A percentile compares a stretch with the other conserved stretches of the same genome.
phyloP scores from a whole-genome alignment of 2,797 vertebrate genomes.

The Calcarius lapponicus region DNA sequence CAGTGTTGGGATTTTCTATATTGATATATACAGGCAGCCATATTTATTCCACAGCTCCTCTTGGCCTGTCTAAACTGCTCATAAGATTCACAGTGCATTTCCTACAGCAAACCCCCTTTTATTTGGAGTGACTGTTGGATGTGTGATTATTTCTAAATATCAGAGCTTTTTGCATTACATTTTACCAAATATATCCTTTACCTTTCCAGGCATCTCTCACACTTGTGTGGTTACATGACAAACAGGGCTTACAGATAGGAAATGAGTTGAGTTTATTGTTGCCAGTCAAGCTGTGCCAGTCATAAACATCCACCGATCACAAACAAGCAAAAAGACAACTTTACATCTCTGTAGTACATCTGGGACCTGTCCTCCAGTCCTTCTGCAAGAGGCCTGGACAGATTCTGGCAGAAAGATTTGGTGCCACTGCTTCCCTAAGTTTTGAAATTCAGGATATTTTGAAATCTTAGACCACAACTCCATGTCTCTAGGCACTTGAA shows the following conservation, averaged over 20 bases:
- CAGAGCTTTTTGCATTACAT: not conserved
- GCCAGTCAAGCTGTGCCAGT: not conserved
- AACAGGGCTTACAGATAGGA: not conserved
- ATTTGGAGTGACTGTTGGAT: not conserved
- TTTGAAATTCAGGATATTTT: not conserved
- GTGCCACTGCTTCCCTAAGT: not conserved
- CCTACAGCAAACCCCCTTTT: not conserved
- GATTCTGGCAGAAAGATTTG: not conserved
- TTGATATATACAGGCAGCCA: not conserved
- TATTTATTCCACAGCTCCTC: not conserved
- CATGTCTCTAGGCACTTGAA: not conserved
- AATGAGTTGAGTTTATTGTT: fast-evolving
- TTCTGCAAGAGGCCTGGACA: not conserved
- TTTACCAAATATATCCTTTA: not conserved
- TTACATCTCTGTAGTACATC: fast-evolving
- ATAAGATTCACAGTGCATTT: not conserved
- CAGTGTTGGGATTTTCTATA: not conserved
- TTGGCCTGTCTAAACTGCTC: not conserved
- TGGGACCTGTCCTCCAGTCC: not conserved
- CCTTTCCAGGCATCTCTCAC: not conserved
- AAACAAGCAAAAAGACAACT: not conserved
- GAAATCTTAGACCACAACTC: not conserved
- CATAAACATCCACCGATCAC: not conserved
- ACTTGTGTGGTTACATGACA: not conserved
- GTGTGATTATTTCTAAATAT: not conserved